These are phyloP conservation scores for Syrrhaptes paradoxus DNA, from an alignment of 2,113 vertebrate species.

Conservation along the genomic window DNA sequence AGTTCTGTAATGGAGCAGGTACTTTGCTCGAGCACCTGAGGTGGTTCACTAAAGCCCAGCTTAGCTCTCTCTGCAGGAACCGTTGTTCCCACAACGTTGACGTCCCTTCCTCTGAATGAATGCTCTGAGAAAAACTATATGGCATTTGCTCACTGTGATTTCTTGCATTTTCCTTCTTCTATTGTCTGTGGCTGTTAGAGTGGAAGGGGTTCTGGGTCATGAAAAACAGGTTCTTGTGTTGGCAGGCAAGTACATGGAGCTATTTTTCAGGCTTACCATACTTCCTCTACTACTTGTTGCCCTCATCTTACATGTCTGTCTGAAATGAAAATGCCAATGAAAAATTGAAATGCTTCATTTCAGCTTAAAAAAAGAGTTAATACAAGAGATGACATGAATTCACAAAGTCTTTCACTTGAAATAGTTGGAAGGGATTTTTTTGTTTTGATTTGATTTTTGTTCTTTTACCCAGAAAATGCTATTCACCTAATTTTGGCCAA, in stretches of 20 bases:
- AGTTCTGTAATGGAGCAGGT: background rate
- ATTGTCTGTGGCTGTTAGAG: background rate
- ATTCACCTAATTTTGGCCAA: background rate
- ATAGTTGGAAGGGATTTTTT: background rate
- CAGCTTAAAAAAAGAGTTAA: background rate
- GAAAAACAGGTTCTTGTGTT: background rate
- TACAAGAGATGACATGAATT: background rate
- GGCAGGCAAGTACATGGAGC: background rate
- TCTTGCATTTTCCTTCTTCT: background rate
- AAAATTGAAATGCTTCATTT: background rate
- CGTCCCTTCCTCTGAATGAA: background rate
- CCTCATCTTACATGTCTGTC: background rate
- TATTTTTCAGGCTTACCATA: background rate
- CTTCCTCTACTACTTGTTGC: background rate
- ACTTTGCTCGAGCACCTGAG: background rate
- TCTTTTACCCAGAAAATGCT: background rate
- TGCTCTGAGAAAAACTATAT: background rate
- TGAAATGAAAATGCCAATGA: background rate
- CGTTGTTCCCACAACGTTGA: fast-evolving
- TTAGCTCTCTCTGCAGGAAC: background rate
- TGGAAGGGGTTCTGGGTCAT: background rate
- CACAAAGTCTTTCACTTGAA: background rate
- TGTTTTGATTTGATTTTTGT: background rate
- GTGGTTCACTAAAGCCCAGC: background rate
- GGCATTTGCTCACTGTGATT: background rate